phyloP scores from a whole-genome alignment of 2,113 vertebrate species.

The Pampusana beccarii region DNA sequence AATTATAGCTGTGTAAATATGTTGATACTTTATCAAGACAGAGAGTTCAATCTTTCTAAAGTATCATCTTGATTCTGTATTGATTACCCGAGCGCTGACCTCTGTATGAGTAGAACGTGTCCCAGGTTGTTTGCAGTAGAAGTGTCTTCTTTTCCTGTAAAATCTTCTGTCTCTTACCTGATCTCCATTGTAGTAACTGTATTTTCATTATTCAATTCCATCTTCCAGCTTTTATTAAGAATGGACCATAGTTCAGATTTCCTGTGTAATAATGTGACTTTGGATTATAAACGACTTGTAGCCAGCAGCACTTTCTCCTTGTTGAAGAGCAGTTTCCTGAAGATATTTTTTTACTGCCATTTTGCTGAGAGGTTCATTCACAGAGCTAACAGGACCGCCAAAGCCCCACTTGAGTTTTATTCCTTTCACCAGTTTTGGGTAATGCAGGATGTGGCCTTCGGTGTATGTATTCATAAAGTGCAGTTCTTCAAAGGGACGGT shows the following conservation, averaged over 20 bases:
- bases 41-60: neutral
- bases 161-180: conserved; percentile 16
- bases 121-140: conserved; percentile 11
- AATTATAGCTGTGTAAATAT: conserved; percentile 9
- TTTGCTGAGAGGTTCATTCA: neutral
- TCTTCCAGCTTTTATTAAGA: conserved; percentile 19
- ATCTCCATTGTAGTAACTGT: neutral
- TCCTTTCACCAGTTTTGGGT: neutral
- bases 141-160: conserved; percentile 36
- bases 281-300: neutral
- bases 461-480: neutral
- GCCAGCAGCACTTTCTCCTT: conserved; percentile 5
- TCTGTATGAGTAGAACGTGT: neutral
- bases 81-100: neutral
- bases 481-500: neutral
- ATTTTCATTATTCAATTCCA: neutral
- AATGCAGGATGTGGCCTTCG: neutral
- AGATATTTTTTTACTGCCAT: neutral
- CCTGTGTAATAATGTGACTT: neutral
- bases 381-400: neutral
- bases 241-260: neutral
- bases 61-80: conserved; percentile 14
- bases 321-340: conserved; percentile 3
- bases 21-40: neutral
- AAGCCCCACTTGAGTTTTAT: neutral